A percentile compares a stretch with the other conserved stretches of the same genome.
Conservation (phyloP, 2,113 vertebrate species). For the Gymnarchus niloticus region DNA sequence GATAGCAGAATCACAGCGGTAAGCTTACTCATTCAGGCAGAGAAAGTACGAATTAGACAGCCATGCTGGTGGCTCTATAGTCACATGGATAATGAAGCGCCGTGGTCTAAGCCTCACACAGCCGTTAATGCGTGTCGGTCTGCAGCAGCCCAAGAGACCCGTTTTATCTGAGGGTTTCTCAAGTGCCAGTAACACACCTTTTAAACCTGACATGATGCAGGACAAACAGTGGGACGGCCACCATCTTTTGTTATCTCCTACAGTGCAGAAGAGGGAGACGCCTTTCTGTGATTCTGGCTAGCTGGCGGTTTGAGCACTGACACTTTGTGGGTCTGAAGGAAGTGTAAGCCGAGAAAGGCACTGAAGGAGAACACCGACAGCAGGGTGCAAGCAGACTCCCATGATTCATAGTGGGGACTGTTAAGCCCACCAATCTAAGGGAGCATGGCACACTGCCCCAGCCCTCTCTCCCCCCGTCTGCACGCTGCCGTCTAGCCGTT, state of each 20-base stretch:
- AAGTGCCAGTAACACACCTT: neutral
- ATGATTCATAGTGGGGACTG: neutral
- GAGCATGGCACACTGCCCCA: neutral
- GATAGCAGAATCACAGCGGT: neutral
- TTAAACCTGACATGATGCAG: neutral
- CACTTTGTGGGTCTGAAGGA: neutral
- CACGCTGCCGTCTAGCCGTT: neutral
- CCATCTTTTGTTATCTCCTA: too few species aligned
- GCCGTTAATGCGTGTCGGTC: neutral
- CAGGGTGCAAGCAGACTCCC: neutral
- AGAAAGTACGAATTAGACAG: too few species aligned
- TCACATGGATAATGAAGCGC: too few species aligned
- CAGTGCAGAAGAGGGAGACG: too few species aligned
- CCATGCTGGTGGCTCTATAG: neutral
- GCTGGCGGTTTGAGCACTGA: neutral
- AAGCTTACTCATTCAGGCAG: neutral
- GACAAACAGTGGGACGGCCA: neutral
- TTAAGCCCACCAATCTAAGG: too few species aligned
- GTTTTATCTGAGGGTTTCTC: neutral
- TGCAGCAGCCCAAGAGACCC: slow-evolving; percentile 7
- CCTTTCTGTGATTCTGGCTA: too few species aligned
- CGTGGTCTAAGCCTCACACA: too few species aligned
- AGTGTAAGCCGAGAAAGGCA: neutral
- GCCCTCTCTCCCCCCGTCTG: neutral
- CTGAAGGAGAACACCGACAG: neutral